phyloP scores from a whole-genome alignment of 2,113 vertebrate species.

The Gobiocypris rarus region DNA sequence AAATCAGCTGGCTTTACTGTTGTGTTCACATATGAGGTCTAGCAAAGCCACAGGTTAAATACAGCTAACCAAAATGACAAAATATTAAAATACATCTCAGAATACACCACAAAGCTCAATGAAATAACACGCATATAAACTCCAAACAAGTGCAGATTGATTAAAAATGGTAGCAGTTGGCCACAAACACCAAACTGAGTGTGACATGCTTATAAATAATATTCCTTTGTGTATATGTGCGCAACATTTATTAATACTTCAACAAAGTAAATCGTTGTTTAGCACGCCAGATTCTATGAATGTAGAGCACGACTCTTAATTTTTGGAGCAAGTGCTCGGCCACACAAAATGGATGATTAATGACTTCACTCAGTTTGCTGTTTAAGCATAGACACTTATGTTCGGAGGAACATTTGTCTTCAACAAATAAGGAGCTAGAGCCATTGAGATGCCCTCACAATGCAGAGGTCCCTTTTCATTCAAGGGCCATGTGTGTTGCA shows the following conservation, averaged over 20 bases:
- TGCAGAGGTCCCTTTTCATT: constrained; percentile 70
- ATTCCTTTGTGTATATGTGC: not conserved
- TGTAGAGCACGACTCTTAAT: not conserved
- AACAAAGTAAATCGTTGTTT: constrained; percentile 15
- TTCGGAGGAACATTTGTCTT: constrained; percentile 52
- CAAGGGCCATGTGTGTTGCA: constrained; percentile 73
- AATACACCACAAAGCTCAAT: not conserved
- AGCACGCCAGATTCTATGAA: not conserved
- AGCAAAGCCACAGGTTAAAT: not conserved
- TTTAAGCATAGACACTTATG: constrained; percentile 47
- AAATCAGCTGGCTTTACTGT: not conserved
- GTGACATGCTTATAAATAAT: not conserved
- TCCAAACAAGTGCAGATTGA: not conserved
- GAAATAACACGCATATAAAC: too few relatives aligned
- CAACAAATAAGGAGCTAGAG: constrained; percentile 53
- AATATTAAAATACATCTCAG: not conserved
- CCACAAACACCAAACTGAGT: not conserved
- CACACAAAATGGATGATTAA: constrained; percentile 55
- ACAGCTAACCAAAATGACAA: not conserved
- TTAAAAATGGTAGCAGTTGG: not conserved
- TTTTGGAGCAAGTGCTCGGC: constrained; percentile 24
- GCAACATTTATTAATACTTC: not conserved
- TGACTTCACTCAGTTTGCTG: constrained; percentile 44
- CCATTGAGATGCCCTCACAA: constrained; percentile 65
- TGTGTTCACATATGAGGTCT: not conserved